A percentile compares a stretch with the other conserved stretches of the same genome.
Conservation (phyloP, 2,888 invertebrate species). For the Cosmia pyralina region DNA sequence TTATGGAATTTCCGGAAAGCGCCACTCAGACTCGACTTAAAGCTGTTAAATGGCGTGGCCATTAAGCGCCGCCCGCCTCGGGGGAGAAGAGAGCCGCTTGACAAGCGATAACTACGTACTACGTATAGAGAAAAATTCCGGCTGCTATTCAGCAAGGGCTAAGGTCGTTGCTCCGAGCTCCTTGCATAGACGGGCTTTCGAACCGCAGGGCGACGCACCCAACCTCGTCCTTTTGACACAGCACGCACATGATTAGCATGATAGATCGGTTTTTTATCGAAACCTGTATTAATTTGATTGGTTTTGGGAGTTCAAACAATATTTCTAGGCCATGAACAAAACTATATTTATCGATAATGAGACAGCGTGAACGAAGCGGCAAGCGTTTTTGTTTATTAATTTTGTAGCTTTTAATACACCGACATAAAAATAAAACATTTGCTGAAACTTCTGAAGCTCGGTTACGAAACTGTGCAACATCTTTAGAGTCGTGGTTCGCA, state of each 20-base stretch:
- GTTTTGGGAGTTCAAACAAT: constrained; percentile 18
- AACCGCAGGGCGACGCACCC: constrained; percentile 83
- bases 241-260: constrained; percentile 66
- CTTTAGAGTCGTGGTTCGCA: constrained; percentile 29
- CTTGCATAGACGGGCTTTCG: constrained; percentile 76
- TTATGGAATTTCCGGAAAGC: constrained; percentile 67
- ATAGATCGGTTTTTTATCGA: constrained; percentile 65
- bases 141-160: constrained; percentile 83
- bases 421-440: constrained; percentile 22
- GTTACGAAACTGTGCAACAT: constrained; percentile 34
- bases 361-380: constrained; percentile 9
- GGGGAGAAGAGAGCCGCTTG: constrained; percentile 70
- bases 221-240: constrained; percentile 70
- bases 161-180: constrained; percentile 85
- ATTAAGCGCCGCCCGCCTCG: constrained; percentile 68
- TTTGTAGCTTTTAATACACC: constrained; percentile 12
- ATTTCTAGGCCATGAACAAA: constrained; percentile 38
- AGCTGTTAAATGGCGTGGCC: constrained; percentile 71
- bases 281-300: constrained; percentile 51
- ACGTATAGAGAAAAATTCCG: constrained; percentile 72
- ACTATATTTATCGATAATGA: constrained; percentile 19
- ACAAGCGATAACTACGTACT: constrained; percentile 57
- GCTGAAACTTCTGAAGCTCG: constrained; percentile 39
- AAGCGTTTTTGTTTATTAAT: constrained; percentile 12
- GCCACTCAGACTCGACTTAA: constrained; percentile 65